A percentile compares a stretch with the other conserved stretches of the same genome.
These are phyloP conservation scores for Mylabris sibirica DNA, from an alignment of 2,888 invertebrate genomes.

Conservation along the genomic window DNA sequence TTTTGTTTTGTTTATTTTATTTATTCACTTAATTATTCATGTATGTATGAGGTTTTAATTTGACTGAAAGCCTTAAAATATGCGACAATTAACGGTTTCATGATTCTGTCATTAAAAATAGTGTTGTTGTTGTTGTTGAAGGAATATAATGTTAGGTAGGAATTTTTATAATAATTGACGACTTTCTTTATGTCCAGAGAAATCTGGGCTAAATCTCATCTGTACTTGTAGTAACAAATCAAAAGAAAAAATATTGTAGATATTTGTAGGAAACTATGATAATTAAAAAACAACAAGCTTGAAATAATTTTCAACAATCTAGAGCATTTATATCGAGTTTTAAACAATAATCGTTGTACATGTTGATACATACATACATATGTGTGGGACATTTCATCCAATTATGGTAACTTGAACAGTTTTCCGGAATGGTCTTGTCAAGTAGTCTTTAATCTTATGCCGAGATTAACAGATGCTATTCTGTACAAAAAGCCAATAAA, in stretches of 20 bases:
- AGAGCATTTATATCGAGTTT: neutral
- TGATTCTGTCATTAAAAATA: neutral
- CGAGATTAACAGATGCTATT: conserved; percentile 5
- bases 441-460: neutral
- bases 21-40: neutral
- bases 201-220: conserved; percentile 3
- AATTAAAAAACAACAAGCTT: neutral
- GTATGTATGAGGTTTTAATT: neutral
- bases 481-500: neutral
- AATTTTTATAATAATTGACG: neutral
- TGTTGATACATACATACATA: neutral
- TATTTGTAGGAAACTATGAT: neutral
- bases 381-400: conserved; percentile 27
- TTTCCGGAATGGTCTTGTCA: conserved; percentile 5
- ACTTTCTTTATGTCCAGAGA: neutral
- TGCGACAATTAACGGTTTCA: neutral
- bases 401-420: conserved; percentile 26
- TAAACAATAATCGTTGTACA: conserved; percentile 1
- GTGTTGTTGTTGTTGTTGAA: neutral
- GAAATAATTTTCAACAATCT: conserved; percentile 4
- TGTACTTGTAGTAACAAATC: neutral
- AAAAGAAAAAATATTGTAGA: neutral
- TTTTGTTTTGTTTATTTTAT: neutral
- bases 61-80: no score
- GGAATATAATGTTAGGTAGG: neutral